Conservation (phyloP, 2,797 vertebrate genomes). For the Xiphophorus birchmanni region DNA sequence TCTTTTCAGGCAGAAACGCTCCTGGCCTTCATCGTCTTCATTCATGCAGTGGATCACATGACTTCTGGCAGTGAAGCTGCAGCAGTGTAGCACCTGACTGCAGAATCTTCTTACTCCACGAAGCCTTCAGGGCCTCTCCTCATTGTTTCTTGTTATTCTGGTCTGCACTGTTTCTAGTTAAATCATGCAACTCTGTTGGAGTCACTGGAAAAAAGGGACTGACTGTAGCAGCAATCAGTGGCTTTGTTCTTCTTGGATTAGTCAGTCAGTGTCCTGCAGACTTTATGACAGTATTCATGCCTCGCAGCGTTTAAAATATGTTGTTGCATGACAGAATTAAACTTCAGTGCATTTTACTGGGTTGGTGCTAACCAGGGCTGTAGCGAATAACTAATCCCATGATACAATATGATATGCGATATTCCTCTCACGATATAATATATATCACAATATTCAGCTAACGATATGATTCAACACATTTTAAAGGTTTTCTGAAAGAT, state of each 20-base stretch:
- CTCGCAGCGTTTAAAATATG: not conserved
- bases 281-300: not conserved
- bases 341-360: not conserved
- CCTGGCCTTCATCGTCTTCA: not conserved
- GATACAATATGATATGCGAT: no score
- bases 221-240: not conserved
- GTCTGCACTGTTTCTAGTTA: not conserved
- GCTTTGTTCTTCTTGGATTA: not conserved
- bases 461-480: no score
- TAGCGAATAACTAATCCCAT: no score
- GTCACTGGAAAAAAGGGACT: not conserved
- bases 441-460: no score
- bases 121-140: not conserved
- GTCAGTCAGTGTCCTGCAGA: not conserved
- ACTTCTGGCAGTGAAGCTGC: not conserved
- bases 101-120: not conserved
- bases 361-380: not conserved
- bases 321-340: not conserved
- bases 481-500: no score
- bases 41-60: slow-evolving; percentile 6
- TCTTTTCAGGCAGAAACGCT: not conserved
- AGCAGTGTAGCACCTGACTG: not conserved
- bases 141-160: not conserved
- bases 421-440: no score
- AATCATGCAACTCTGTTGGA: not conserved